Conservation (phyloP, 2,888 invertebrate genomes). For the Candidula unifasciata region DNA sequence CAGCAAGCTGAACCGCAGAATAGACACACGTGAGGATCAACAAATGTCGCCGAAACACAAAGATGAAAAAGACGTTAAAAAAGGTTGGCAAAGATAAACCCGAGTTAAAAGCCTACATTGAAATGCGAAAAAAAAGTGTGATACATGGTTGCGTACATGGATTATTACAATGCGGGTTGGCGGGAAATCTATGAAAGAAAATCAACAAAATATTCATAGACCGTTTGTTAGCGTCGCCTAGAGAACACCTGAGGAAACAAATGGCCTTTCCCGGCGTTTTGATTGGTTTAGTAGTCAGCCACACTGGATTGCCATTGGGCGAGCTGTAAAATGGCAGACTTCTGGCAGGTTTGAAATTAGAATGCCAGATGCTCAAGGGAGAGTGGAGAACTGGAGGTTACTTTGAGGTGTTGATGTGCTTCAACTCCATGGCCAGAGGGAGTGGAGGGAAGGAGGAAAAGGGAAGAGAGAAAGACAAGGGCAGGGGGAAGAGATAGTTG, state of each 20-base stretch:
- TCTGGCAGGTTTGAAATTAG: not conserved
- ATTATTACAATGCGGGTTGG: no score
- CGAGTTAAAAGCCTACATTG: no score
- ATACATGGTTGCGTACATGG: no score
- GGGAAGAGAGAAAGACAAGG: not conserved
- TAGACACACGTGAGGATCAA: no score
- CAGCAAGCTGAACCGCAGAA: no score
- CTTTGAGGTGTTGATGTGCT: not conserved
- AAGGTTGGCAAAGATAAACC: no score
- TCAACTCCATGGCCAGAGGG: not conserved
- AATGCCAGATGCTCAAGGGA: not conserved
- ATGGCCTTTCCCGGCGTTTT: not conserved
- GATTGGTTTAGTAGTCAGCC: slow-evolving; percentile 1
- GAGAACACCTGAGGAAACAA: not conserved
- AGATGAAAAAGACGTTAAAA: no score
- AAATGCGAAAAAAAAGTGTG: no score
- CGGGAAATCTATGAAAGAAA: no score
- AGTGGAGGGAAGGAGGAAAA: not conserved
- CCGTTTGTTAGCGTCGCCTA: not conserved
- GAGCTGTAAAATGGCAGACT: not conserved
- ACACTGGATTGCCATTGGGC: not conserved
- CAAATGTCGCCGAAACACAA: no score
- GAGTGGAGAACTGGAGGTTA: not conserved
- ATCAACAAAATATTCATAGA: no score
- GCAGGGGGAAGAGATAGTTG: not conserved